Percentiles rank a stretch among this genome's conserved stretches.
These are phyloP conservation scores for Corydoras maculifer DNA, from an alignment of 2,113 vertebrate genomes.

Conservation along the genomic window DNA sequence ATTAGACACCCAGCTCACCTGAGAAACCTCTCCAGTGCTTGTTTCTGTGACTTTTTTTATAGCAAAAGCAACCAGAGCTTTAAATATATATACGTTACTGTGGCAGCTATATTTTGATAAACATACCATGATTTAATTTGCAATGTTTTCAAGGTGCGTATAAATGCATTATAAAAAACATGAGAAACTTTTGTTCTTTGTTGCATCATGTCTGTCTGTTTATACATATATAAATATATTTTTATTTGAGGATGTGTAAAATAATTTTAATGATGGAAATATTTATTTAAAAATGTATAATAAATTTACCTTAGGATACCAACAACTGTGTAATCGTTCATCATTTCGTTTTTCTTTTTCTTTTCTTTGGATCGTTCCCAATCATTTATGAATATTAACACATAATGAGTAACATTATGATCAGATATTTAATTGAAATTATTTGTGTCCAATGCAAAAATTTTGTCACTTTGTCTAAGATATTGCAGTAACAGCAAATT, in stretches of 20 bases:
- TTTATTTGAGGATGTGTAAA: constrained; percentile 79
- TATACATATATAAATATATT: constrained; percentile 74
- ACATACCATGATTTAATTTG: constrained; percentile 50
- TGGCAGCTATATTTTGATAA: constrained; percentile 63
- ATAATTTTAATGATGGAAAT: constrained; percentile 83
- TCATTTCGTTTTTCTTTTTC: too few relatives aligned
- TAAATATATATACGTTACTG: constrained; percentile 43
- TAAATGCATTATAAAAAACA: too few relatives aligned
- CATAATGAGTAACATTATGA: too few relatives aligned
- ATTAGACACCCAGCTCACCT: constrained; percentile 45
- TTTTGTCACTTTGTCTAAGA: too few relatives aligned
- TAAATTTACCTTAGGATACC: constrained; percentile 79
- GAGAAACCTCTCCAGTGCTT: constrained; percentile 39
- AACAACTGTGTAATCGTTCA: constrained; percentile 42
- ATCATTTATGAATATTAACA: too few relatives aligned
- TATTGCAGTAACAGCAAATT: too few relatives aligned
- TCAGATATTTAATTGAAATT: too few relatives aligned
- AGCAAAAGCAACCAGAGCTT: constrained; percentile 51
- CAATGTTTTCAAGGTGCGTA: constrained; percentile 28
- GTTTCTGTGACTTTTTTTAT: constrained; percentile 40
- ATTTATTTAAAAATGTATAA: constrained; percentile 91
- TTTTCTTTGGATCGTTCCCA: too few relatives aligned
- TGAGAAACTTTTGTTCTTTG: constrained; percentile 47
- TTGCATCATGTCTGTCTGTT: constrained; percentile 60
- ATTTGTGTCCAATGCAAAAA: too few relatives aligned